Base-by-base conservation (phyloP, 2,888 invertebrate species). In the Escarpia spicata region DNA sequence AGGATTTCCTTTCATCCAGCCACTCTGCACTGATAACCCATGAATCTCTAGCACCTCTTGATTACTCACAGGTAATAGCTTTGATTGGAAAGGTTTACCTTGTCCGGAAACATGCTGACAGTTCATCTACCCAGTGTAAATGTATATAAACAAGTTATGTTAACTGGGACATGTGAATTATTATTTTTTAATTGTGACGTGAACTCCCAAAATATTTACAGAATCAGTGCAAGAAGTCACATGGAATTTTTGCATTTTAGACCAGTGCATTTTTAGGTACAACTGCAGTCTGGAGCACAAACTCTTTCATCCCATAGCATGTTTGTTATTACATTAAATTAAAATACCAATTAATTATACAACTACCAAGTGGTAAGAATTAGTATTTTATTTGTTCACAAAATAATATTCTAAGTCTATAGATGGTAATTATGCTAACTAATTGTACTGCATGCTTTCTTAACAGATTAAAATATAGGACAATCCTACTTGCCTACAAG, bases 41-140 rank as follows among this genome's bases (percentile, higher is more conserved):
- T 75, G 75, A 75, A 75, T 19, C 75, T 4, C n/a, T 75, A 75
- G 19, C 75, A 26, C 3, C 75, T 75, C n/a, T 6, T 19, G 75
- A 75, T 75, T 75, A 75, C 75, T 75, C 75, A 75, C 75, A 75
- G 75, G 75, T 75, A 75, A 75, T 26, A 26, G 75, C 75, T 75
- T 26, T 75, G 75, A 75, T 26, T 75, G 19, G 4, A 19, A 26
- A 75, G 6, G 19, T 75, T 26, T 1, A 26, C 75, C 75, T 75
- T 26, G 75, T 75, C 75, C 0, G 19, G 75, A 26, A 75, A 26
- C 75, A 52, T 75, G 75, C 19, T 52, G 52, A 52, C 8, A 52
- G 15, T 52, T 9, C 75, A 75, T n/a, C n/a, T 19, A n/a, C 26
- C 75, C 26, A 26, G 19, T 12, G 3, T 52, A 12, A 12, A 52